These are phyloP conservation scores for Aphodius granarius DNA, from an alignment of 2,888 invertebrate genomes.

Conservation along the genomic window DNA sequence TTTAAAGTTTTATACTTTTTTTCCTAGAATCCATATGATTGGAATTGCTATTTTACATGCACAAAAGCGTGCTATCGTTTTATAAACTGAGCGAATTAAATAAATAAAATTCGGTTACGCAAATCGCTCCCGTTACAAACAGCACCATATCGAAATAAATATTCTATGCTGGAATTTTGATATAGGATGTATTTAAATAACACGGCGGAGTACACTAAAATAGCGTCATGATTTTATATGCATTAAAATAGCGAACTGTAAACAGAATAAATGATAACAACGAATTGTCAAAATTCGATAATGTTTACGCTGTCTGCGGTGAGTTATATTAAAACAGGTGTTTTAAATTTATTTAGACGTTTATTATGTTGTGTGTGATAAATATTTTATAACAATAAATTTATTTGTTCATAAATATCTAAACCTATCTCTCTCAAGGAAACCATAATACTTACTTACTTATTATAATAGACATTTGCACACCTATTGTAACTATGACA, in stretches of 20 bases:
- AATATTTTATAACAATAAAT: too few species aligned
- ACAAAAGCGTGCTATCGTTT: not conserved
- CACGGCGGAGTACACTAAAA: not conserved
- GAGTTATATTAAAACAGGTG: not conserved
- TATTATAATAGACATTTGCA: too few species aligned
- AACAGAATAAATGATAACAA: not conserved
- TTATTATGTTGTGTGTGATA: not conserved
- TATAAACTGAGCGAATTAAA: constrained; percentile 2
- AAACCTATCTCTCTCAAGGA: too few species aligned
- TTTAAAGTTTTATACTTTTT: too few species aligned
- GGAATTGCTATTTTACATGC: not conserved
- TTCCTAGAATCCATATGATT: not conserved
- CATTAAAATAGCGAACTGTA: not conserved
- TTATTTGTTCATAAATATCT: too few species aligned
- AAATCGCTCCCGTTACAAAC: not conserved
- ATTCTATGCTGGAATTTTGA: not conserved
- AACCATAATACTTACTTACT: too few species aligned
- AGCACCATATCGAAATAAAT: not conserved
- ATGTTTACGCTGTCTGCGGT: not conserved
- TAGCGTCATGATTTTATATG: not conserved
- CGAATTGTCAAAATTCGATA: not conserved
- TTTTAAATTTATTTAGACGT: not conserved
- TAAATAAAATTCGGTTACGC: not conserved
- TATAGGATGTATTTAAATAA: not conserved
- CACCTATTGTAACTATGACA: too few species aligned